Evolutionary conservation across 2,113 vertebrate genomes (phyloP).

Genomic region (Gymnobelideus leadbeateri): DNA sequence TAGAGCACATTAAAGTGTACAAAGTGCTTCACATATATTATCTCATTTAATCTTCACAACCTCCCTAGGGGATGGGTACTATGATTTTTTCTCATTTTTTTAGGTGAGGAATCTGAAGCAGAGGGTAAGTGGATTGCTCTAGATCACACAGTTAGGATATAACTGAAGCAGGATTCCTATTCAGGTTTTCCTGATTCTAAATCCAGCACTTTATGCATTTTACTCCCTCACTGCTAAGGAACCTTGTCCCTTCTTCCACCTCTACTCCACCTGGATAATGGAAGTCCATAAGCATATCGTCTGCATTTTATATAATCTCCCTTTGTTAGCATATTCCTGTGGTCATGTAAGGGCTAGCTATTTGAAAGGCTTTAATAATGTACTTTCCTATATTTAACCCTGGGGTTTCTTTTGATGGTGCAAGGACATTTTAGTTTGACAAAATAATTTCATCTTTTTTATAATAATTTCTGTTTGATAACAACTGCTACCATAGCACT

Average conservation of each 20-base stretch:
- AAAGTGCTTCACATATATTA: background rate
- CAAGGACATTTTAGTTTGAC: background rate
- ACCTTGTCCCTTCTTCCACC: background rate
- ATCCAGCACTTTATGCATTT: background rate
- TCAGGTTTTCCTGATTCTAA: background rate
- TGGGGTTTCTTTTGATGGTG: background rate
- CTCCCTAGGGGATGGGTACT: background rate
- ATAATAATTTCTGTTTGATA: background rate
- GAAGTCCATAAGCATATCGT: background rate
- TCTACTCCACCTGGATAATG: background rate
- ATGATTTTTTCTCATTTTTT: background rate
- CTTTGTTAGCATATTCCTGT: background rate
- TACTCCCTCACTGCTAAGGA: background rate
- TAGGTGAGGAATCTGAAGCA: background rate
- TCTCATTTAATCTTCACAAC: background rate
- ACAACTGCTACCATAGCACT: background rate
- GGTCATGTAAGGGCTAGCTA: background rate
- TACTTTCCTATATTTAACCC: background rate
- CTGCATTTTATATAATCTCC: background rate
- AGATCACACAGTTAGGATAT: background rate
- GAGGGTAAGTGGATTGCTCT: background rate
- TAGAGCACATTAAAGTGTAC: background rate
- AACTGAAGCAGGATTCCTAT: background rate
- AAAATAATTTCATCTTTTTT: background rate
- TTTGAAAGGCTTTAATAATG: background rate